A percentile compares a stretch with the other conserved stretches of the same genome.
phyloP scores from a whole-genome alignment of 2,888 invertebrate genomes.

The Mythimna impura region DNA sequence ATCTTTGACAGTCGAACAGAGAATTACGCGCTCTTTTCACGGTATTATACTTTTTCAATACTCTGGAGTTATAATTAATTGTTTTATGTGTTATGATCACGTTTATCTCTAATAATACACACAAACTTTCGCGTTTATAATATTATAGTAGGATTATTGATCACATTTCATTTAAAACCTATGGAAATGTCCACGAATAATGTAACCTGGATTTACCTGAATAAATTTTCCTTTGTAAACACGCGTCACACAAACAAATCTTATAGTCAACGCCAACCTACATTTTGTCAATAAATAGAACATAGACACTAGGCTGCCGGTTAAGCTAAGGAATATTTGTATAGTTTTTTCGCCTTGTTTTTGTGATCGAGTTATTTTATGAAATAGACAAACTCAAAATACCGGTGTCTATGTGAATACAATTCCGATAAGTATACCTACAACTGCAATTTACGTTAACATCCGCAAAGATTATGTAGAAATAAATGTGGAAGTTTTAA shows the following conservation, averaged over 20 bases:
- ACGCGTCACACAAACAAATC: neutral
- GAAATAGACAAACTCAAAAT: neutral
- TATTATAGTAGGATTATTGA: neutral
- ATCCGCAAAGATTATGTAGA: neutral
- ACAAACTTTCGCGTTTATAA: no score
- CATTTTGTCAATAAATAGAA: slow-evolving; percentile 12
- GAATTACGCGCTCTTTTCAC: no score
- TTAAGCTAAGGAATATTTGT: neutral
- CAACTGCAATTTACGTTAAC: neutral
- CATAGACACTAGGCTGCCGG: neutral
- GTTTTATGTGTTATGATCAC: no score
- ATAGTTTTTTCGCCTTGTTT: neutral
- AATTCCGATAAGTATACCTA: neutral
- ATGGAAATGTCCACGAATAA: neutral
- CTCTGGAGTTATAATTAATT: no score
- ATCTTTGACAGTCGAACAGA: no score
- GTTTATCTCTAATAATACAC: no score
- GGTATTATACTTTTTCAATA: no score
- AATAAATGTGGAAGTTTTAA: neutral
- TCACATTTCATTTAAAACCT: neutral
- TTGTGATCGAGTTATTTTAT: neutral
- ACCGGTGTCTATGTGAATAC: neutral
- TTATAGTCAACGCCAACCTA: neutral
- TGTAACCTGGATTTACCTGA: slow-evolving; percentile 2
- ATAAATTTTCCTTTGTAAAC: neutral